A percentile compares a stretch with the other conserved stretches of the same genome.
These are phyloP conservation scores for Contarinia nasturtii DNA, from an alignment of 1,140 invertebrate species.

Conservation along the genomic window DNA sequence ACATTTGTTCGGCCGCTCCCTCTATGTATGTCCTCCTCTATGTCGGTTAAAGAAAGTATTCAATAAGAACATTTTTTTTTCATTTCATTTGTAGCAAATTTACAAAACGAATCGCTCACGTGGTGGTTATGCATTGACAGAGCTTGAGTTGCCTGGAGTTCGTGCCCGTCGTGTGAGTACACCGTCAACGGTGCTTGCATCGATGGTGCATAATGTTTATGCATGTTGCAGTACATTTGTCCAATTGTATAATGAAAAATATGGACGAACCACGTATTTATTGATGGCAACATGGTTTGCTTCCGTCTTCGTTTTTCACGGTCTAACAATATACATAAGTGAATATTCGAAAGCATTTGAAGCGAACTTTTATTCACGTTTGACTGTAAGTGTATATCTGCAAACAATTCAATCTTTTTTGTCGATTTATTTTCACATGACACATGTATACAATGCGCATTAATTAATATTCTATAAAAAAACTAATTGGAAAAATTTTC, in stretches of 20 bases:
- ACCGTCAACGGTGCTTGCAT: slow-evolving; percentile 24
- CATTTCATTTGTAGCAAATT: slow-evolving; percentile 16
- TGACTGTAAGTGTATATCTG: too few relatives aligned
- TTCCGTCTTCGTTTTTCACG: slow-evolving; percentile 13
- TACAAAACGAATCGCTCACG: slow-evolving; percentile 34
- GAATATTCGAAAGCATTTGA: slow-evolving; percentile 1
- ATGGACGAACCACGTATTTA: slow-evolving; percentile 25
- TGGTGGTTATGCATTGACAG: slow-evolving; percentile 41
- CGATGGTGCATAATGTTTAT: slow-evolving; percentile 26
- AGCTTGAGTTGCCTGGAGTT: slow-evolving; percentile 44
- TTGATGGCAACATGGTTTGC: slow-evolving; percentile 21
- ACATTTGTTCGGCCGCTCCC: too few relatives aligned
- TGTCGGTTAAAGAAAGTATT: too few relatives aligned
- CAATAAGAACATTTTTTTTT: too few relatives aligned
- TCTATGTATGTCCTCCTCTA: too few relatives aligned
- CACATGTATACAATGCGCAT: too few relatives aligned
- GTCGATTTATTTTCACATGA: too few relatives aligned
- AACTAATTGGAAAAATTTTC: background rate
- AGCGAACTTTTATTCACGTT: background rate
- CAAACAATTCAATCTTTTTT: too few relatives aligned
- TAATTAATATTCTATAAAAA: too few relatives aligned
- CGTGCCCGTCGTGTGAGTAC: slow-evolving; percentile 22
- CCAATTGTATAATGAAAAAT: slow-evolving; percentile 30
- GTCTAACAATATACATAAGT: slow-evolving; percentile 1
- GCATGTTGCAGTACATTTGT: slow-evolving; percentile 37